Conservation (phyloP, 2,888 invertebrate species). For the Ochropleura leucogaster region DNA sequence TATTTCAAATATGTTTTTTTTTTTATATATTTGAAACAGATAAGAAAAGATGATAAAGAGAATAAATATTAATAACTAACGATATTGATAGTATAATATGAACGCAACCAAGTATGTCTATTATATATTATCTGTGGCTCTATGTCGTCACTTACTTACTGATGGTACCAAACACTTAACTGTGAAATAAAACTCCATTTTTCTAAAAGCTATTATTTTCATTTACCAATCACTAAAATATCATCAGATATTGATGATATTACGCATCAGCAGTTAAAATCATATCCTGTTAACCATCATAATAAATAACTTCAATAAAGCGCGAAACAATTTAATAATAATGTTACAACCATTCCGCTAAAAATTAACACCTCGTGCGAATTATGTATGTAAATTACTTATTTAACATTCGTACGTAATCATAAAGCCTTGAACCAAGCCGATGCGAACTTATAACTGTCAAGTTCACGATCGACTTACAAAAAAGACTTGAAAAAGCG, state of each 20-base stretch:
- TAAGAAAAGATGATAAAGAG: too few species aligned
- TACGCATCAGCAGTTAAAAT: not conserved
- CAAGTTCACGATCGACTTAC: conserved; percentile 46
- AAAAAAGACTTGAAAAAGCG: conserved; percentile 32
- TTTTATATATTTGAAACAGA: too few species aligned
- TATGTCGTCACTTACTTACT: too few species aligned
- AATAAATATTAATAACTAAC: too few species aligned
- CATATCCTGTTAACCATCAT: not conserved
- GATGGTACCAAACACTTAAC: too few species aligned
- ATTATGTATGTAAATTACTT: conserved; percentile 23
- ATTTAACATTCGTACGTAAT: conserved; percentile 30
- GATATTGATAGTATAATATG: too few species aligned
- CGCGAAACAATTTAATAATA: not conserved
- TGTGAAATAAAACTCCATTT: too few species aligned
- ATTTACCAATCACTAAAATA: too few species aligned
- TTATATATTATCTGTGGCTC: too few species aligned
- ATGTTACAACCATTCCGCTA: not conserved
- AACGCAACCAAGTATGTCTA: too few species aligned
- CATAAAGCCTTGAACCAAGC: conserved; percentile 35
- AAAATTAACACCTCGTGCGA: conserved; percentile 7
- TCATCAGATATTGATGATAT: not conserved
- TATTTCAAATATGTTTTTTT: too few species aligned
- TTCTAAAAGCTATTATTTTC: too few species aligned
- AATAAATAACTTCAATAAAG: not conserved
- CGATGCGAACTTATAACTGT: conserved; percentile 21